Evolutionary conservation across 2,113 vertebrate genomes (phyloP).

Genomic region (Scortum barcoo): DNA sequence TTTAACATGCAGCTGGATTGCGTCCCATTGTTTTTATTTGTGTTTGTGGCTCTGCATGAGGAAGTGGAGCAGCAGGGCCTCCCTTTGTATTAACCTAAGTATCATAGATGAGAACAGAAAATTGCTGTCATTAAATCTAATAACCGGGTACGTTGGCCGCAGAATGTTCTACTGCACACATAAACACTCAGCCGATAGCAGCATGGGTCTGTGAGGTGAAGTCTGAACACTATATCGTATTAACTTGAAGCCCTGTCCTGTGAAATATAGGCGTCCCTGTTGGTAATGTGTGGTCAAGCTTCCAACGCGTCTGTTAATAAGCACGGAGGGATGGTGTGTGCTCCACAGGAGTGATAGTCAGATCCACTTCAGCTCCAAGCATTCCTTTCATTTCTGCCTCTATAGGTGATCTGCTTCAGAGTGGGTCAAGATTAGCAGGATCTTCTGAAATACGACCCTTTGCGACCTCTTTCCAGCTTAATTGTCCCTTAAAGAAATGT

Average conservation of each 20-base stretch:
- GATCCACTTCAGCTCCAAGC: slow-evolving; percentile 39
- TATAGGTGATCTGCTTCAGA: slow-evolving; percentile 56
- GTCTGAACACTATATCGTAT: slow-evolving; percentile 25
- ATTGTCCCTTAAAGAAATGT: slow-evolving; percentile 37
- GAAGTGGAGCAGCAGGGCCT: slow-evolving; percentile 51
- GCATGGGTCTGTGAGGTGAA: slow-evolving; percentile 28
- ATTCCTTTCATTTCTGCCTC: slow-evolving; percentile 73
- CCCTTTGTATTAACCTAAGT: slow-evolving; percentile 46
- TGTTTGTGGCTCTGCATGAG: slow-evolving; percentile 43
- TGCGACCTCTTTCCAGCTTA: slow-evolving; percentile 19
- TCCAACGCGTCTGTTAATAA: slow-evolving; percentile 18
- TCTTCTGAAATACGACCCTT: slow-evolving; percentile 50
- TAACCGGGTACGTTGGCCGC: slow-evolving; percentile 34
- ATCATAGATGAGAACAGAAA: slow-evolving; percentile 67
- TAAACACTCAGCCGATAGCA: slow-evolving; percentile 19
- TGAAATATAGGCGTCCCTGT: slow-evolving; percentile 39
- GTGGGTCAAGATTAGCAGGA: slow-evolving; percentile 40
- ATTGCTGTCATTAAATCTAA: slow-evolving; percentile 68
- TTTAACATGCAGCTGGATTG: slow-evolving; percentile 24
- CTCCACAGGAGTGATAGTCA: slow-evolving; percentile 11
- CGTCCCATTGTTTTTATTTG: slow-evolving; percentile 39
- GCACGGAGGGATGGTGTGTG: slow-evolving; percentile 31
- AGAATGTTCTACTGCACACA: slow-evolving; percentile 62
- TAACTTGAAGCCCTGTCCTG: slow-evolving; percentile 2
- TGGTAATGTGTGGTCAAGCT: slow-evolving; percentile 44